Evolutionary conservation across 2,888 invertebrate species (phyloP).

Genomic region (Meiosimyza platycephala): DNA sequence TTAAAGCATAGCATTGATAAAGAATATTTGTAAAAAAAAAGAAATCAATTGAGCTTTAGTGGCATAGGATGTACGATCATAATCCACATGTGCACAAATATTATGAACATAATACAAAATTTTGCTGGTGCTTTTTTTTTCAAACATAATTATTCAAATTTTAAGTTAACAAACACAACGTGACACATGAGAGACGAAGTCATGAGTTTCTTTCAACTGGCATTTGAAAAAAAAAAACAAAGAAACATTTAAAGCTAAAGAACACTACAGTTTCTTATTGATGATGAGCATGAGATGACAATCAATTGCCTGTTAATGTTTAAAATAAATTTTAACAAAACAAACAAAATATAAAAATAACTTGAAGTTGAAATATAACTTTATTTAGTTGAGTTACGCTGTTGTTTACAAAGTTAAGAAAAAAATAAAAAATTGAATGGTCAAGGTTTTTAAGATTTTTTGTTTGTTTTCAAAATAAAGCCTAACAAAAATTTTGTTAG

Average conservation of each 20-base stretch:
- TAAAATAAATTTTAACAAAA: slow-evolving; percentile 2
- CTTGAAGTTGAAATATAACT: slow-evolving; percentile 10
- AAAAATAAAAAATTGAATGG: slow-evolving; percentile 1
- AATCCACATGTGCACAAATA: too few species aligned
- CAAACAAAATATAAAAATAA: slow-evolving; percentile 9
- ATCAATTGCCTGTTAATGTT: not conserved
- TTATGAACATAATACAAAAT: too few species aligned
- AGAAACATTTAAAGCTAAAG: not conserved
- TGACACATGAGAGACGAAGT: slow-evolving; percentile 5
- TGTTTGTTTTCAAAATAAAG: not conserved
- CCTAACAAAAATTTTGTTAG: not conserved
- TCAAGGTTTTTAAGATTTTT: slow-evolving; percentile 24
- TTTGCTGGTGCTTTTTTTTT: too few species aligned
- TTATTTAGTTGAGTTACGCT: not conserved
- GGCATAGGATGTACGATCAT: not conserved
- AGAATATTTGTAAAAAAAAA: too few species aligned
- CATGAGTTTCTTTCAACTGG: not conserved
- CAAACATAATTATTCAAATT: slow-evolving; percentile 4
- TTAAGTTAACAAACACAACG: slow-evolving; percentile 4
- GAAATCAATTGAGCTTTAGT: not conserved
- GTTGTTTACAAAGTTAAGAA: not conserved
- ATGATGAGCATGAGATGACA: not conserved
- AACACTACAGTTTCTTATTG: not conserved
- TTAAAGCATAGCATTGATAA: not conserved
- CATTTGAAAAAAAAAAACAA: slow-evolving; percentile 3